Conservation (phyloP, 2,888 invertebrate species). For the Agrochola macilenta region DNA sequence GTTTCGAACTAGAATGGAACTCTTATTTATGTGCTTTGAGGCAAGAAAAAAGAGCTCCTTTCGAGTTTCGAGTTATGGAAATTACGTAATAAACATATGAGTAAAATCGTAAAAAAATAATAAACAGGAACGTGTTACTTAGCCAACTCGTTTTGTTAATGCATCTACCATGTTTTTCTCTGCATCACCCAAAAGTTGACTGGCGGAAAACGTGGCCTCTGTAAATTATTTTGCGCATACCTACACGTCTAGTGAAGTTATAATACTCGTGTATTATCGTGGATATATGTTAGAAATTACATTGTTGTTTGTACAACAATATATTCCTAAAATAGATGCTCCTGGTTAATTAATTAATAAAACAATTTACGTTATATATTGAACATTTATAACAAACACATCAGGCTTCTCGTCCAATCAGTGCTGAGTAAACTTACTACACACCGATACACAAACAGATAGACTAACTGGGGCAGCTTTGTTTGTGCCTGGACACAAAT, state of each 20-base stretch:
- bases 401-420: conserved; percentile 51
- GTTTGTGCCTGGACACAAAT: conserved; percentile 36
- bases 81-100: background rate
- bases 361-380: conserved; percentile 17
- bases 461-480: conserved; percentile 28
- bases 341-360: conserved; percentile 28
- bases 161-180: conserved; percentile 10
- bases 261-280: background rate
- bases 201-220: background rate
- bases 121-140: conserved; percentile 10
- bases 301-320: background rate
- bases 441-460: conserved; percentile 47
- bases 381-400: conserved; percentile 34
- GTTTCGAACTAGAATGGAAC: background rate
- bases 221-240: background rate
- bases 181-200: background rate
- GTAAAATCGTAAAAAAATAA: conserved; percentile 7
- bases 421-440: conserved; percentile 30
- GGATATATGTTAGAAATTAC: background rate
- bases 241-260: background rate
- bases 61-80: background rate
- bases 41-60: background rate
- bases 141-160: conserved; percentile 23
- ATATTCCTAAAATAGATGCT: background rate
- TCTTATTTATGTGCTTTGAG: background rate